These are phyloP conservation scores for Zingel zingel DNA, from an alignment of 2,113 vertebrate genomes.

Conservation along the genomic window DNA sequence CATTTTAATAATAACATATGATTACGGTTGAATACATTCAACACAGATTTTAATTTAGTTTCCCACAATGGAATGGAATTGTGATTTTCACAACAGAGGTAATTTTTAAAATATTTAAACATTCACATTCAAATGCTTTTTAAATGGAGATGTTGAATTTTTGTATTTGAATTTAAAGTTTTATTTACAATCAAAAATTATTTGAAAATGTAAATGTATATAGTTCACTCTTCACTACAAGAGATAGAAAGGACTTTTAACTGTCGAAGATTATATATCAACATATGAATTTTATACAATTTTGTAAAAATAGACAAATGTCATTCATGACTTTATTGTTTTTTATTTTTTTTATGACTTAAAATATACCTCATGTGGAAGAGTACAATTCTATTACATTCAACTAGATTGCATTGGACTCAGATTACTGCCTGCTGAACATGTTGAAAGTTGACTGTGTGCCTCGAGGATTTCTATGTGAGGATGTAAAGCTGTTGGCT, in stretches of 20 bases:
- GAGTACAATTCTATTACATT: background rate
- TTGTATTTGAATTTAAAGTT: background rate
- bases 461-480: background rate
- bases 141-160: background rate
- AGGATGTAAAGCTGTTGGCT: background rate
- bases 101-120: background rate
- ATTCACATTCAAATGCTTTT: too few relatives aligned
- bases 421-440: background rate
- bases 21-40: background rate
- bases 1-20: background rate
- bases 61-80: background rate
- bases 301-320: background rate
- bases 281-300: background rate
- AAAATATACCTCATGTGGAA: background rate
- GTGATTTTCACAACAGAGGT: background rate
- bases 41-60: background rate
- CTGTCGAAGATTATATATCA: background rate
- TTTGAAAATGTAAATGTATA: background rate
- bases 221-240: background rate
- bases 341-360: background rate
- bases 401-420: background rate
- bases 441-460: background rate
- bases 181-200: background rate
- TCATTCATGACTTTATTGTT: background rate
- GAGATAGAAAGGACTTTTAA: background rate